Conservation (phyloP, 1,140 invertebrate species). For the Diorhabda elongata region DNA sequence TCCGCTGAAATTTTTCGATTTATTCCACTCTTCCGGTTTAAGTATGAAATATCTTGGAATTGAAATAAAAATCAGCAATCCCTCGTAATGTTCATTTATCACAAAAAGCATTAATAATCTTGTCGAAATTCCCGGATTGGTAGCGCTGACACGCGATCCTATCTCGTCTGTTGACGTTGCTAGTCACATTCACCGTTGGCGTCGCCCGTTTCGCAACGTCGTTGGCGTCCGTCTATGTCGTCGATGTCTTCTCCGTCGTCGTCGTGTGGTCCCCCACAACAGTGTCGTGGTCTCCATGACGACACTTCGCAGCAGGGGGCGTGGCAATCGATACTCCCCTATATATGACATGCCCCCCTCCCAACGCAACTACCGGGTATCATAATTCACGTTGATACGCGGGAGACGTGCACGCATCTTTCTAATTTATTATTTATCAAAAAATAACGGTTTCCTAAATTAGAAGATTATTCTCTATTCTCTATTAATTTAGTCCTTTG, state of each 20-base stretch:
- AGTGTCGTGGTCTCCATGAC: conserved; percentile 46
- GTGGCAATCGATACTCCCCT: conserved; percentile 47
- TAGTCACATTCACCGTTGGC: not conserved
- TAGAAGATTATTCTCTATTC: too few species aligned
- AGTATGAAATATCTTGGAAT: too few species aligned
- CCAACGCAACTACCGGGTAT: conserved; percentile 33
- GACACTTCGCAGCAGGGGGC: conserved; percentile 44
- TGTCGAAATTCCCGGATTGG: not conserved
- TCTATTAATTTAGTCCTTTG: too few species aligned
- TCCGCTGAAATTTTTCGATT: too few species aligned
- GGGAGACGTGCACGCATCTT: not conserved
- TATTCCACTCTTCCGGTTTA: too few species aligned
- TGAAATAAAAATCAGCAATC: not conserved
- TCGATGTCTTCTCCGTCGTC: conserved; percentile 9
- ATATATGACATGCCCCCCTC: conserved; percentile 22
- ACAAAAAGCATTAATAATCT: not conserved
- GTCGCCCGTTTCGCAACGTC: not conserved
- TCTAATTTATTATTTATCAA: too few species aligned
- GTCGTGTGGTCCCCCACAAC: conserved; percentile 41
- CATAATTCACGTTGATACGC: not conserved
- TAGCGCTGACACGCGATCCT: not conserved
- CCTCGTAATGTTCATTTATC: not conserved
- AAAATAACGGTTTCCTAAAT: too few species aligned
- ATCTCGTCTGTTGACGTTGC: not conserved
- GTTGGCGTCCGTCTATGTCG: conserved; percentile 1